Conservation (phyloP, 2,888 invertebrate genomes). For the Diarsia dahlii region DNA sequence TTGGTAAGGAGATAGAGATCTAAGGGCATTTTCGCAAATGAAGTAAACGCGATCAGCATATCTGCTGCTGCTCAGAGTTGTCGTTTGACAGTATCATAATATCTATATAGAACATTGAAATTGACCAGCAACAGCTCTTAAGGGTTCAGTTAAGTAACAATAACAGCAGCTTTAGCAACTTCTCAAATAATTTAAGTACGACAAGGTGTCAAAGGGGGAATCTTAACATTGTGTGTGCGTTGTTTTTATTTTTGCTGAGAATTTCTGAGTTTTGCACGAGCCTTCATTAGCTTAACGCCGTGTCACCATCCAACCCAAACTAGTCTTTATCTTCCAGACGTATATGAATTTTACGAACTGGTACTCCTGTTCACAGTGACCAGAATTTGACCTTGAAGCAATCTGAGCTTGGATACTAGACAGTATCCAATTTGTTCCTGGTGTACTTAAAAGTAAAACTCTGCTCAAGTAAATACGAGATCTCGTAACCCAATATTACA, state of each 20-base stretch:
- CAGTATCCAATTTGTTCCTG: neutral
- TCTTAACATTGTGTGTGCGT: no score
- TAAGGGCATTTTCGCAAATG: neutral
- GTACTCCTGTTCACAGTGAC: neutral
- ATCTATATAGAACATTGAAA: neutral
- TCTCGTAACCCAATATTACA: constrained; percentile 42
- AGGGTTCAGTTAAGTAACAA: no score
- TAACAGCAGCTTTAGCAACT: no score
- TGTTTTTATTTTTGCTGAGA: no score
- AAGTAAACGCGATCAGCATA: neutral
- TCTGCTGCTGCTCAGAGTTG: neutral
- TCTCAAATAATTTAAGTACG: no score
- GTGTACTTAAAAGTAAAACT: constrained; percentile 20
- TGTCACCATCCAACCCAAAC: neutral
- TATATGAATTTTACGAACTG: neutral
- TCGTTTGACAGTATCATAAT: neutral
- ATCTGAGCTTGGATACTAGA: neutral
- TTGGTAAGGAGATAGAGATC: constrained; percentile 85
- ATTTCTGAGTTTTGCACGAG: no score
- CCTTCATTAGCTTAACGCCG: neutral
- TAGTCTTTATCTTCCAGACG: neutral
- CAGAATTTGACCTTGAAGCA: constrained; percentile 9
- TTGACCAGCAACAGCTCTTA: neutral
- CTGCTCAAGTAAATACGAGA: constrained; percentile 26
- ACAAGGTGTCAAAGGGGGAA: no score